Base-by-base conservation (phyloP, 1,140 invertebrate species). In the Laodelphax striatellus region DNA sequence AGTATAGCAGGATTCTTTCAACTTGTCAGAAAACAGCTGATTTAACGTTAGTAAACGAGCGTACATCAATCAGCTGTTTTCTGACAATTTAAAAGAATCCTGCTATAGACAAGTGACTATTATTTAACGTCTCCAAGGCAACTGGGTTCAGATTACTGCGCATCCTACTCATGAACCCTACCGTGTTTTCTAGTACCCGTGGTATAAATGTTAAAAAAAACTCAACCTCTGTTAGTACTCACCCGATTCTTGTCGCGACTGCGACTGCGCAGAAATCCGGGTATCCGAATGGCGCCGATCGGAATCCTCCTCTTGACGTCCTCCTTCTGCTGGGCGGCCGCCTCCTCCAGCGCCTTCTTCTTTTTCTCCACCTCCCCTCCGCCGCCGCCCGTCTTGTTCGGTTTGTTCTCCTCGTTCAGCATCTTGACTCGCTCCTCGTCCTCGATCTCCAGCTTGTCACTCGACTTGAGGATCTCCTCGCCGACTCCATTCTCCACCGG, bases 201-300 rank as follows among this genome's bases (percentile, higher is more conserved):
- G n/a, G n/a, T n/a, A n/a, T n/a, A n/a, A n/a, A n/a, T n/a, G n/a
- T n/a, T n/a, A n/a, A n/a, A n/a, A n/a, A n/a, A n/a, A n/a, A n/a
- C n/a, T 11, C 9, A 11, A 38, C 8, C 11, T 38, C 9, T 31
- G 28, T 46, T 50, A 17, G 4, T 5, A 17, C 46, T 22, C 46
- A 85, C 83, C 68, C 83, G 85, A 64, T 85, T 86, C 67, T 84
- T 84, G 63, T 82, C 86, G 62, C 84, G 82, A 59, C 84, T 62
- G 28, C 58, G 56, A 21, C 62, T 63, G 52, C 58, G 87, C 67
- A 90, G 87, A 70, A 84, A 85, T 28, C 87, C 86, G 6, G 87
- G 87, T 80, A 90, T 84, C 75, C 88, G 87, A 52, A 90, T 87
- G 14, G 85, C 87, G 34, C 86, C 86, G 63, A 88, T 88, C 3